These are phyloP conservation scores for Ichneumoninae sp. DNA, from an alignment of 2,888 invertebrate genomes.

Conservation along the genomic window DNA sequence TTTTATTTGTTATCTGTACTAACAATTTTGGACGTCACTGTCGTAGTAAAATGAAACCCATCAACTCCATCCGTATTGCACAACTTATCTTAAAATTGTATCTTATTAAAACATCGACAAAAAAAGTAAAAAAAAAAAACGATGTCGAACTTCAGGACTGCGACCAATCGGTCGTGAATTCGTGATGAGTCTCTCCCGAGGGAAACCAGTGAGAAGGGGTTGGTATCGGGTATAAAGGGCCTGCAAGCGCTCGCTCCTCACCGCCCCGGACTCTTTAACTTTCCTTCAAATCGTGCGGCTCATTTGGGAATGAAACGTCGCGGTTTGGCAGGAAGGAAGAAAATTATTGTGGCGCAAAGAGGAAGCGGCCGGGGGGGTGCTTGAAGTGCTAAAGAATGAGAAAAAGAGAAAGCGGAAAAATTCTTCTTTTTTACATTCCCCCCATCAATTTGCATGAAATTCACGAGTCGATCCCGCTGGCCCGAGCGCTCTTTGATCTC, in stretches of 20 bases:
- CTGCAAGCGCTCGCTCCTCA: not conserved
- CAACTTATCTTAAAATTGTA: not conserved
- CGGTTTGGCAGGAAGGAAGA: slow-evolving; percentile 79
- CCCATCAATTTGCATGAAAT: slow-evolving; percentile 76
- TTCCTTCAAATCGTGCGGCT: slow-evolving; percentile 75
- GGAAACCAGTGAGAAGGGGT: slow-evolving; percentile 48
- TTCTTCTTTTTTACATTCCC: slow-evolving; percentile 70
- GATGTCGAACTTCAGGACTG: slow-evolving; percentile 2
- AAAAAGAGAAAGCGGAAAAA: slow-evolving; percentile 71
- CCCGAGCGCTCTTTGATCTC: slow-evolving; percentile 73
- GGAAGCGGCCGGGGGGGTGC: slow-evolving; percentile 34
- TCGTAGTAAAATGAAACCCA: too few relatives aligned
- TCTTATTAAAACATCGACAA: not conserved
- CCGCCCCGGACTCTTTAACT: slow-evolving; percentile 71
- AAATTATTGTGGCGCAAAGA: slow-evolving; percentile 63
- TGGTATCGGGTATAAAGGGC: slow-evolving; percentile 28
- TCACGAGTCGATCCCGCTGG: slow-evolving; percentile 53
- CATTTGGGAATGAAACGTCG: slow-evolving; percentile 77
- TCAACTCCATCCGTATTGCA: not conserved
- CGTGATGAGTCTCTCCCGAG: slow-evolving; percentile 41
- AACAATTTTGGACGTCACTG: too few relatives aligned
- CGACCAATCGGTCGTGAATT: slow-evolving; percentile 51
- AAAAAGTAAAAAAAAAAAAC: not conserved
- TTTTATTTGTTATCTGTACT: too few relatives aligned
- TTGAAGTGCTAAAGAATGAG: slow-evolving; percentile 24